Base-by-base conservation (phyloP, 2,888 invertebrate genomes). In the Dynastes grantii region DNA sequence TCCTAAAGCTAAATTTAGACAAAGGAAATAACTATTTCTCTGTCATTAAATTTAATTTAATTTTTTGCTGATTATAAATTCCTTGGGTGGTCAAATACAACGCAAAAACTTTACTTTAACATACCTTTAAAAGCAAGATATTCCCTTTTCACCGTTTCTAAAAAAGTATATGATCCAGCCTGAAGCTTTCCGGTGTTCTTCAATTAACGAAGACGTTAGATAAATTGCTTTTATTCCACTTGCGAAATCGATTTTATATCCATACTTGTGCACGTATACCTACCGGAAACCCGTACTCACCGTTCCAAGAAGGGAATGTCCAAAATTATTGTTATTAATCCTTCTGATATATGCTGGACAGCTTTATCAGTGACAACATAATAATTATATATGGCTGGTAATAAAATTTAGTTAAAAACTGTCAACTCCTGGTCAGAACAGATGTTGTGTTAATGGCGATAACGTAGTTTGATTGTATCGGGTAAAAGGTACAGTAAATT, bases 261-360 rank as follows among this genome's bases (percentile, higher is more conserved):
- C 22, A 61, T 11, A 4, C 11, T 11, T 61, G 22, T 29, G 6
- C 22, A 29, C 22, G 22, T 55, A 61, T 29, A 27, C 9, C 6
- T 22, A 61, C 11, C 61, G 22, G 27, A 27, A n/a, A 4, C 16
- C 32, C 55, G 27, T 2, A 63, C 29, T 63, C 32, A 13, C 2
- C 29, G 29, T 63, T 63, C 29, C 13, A 63, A 63, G 32, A 63
- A 63, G 27, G 27, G 29, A 32, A 11, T 63, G 29, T 11, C 32
- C 63, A 32, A 55, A 63, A 63, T 63, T 63, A 63, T 63, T 63
- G 63, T 32, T 29, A 32, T 63, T 63, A 63, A 27, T 63, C 27
- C 22, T 5, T 9, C 29, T 32, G 63, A 63, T 32, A 63, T 13
- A 32, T 63, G 63, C 63, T 32, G 22, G 9, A 9, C 29, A 29